phyloP scores from a whole-genome alignment of 2,888 invertebrate species.

The Dorcus parallelipipedus region DNA sequence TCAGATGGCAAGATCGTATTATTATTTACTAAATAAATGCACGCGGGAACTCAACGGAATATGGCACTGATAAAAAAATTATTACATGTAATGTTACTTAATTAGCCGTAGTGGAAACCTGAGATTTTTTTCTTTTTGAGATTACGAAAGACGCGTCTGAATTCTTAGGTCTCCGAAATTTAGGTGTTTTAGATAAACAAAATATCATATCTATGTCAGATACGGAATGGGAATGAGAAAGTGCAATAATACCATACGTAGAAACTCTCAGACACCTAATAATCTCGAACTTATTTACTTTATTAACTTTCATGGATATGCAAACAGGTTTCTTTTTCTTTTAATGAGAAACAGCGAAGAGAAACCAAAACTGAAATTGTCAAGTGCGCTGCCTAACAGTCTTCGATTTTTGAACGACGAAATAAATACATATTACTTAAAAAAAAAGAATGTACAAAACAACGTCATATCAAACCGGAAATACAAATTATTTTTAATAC shows the following conservation, averaged over 20 bases:
- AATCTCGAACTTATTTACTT: too few relatives aligned
- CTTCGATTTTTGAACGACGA: too few relatives aligned
- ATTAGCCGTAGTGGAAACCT: too few relatives aligned
- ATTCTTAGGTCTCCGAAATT: background rate
- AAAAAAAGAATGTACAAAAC: too few relatives aligned
- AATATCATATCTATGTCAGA: background rate
- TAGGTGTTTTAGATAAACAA: background rate
- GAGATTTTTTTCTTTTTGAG: too few relatives aligned
- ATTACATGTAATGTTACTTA: too few relatives aligned
- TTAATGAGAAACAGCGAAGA: background rate
- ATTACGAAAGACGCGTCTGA: background rate
- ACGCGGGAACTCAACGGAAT: slow-evolving; percentile 20
- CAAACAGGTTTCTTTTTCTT: background rate
- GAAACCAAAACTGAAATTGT: slow-evolving; percentile 4
- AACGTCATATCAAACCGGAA: background rate
- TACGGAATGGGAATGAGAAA: background rate
- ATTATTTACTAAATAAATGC: background rate
- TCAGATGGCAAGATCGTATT: slow-evolving; percentile 25
- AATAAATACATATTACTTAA: too few relatives aligned
- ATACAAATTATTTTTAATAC: slow-evolving; percentile 1
- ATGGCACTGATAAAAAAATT: slow-evolving; percentile 20
- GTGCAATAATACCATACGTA: too few relatives aligned
- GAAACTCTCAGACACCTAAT: too few relatives aligned
- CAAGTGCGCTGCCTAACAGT: background rate
- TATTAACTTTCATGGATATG: background rate